Base-by-base conservation (phyloP, 2,797 vertebrate genomes). In the Rhyacichthys aspro region DNA sequence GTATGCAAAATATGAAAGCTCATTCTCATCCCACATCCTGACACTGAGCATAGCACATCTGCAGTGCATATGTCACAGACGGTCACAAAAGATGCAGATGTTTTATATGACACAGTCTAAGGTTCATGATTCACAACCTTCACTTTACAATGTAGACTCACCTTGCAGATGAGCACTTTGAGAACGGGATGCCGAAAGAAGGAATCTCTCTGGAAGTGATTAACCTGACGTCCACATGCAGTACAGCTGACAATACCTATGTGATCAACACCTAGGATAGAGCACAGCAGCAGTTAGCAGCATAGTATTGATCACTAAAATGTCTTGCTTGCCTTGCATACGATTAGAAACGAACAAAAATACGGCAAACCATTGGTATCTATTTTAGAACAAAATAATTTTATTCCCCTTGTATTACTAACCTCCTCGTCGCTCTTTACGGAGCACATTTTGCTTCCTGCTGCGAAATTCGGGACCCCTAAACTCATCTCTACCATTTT, bases 101-200 rank as follows among this genome's bases (percentile, higher is more conserved):
- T 37, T 37, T 37, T 37, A 37, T 37, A 7, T 37, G 36, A 37
- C 5, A 7, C 3, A n/a, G n/a, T n/a, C n/a, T n/a, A 37, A 37
- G 23, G 23, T 28, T 28, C 23, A 28, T 28, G 23, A 28, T 28
- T 28, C 23, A 28, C 23, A 28, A 28, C 23, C 23, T 28, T 28
- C 3, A 28, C 23, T 28, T 37, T 37, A 37, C 11, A 28, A 16
- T 14, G 11, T 73, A 39, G 9, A 73, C 89, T 71, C 88, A 99
- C 98, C 95, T 98, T 98, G 90, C 98, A 99, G 85, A 99, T 94
- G 50, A 99, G 95, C 17, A 99, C 96, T 92, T 98, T 97, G 42
- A 99, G 91, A 76, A 92, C 94, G 69, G 97, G 98, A 78, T 99
- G 98, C 68, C 94, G 94, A 84, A 93, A 97, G 78, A 98, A 93